Evolutionary conservation across 1,140 invertebrate genomes (phyloP).

Genomic region (Heliconius himera): DNA sequence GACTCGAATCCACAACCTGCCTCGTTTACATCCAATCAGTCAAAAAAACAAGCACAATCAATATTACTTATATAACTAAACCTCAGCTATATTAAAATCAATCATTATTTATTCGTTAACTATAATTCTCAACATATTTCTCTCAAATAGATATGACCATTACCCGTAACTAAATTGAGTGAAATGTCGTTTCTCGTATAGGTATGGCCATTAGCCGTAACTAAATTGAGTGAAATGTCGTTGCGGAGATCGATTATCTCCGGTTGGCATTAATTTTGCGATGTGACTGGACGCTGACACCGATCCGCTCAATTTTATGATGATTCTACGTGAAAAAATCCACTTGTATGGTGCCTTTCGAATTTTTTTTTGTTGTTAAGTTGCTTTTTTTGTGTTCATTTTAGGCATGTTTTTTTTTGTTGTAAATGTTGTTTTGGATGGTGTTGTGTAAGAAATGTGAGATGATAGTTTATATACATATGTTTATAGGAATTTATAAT

Average conservation of each 20-base stretch:
- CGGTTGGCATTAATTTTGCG: constrained; percentile 34
- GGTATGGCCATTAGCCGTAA: not conserved
- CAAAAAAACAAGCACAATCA: not conserved
- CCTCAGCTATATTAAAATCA: not conserved
- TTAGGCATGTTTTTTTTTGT: not conserved
- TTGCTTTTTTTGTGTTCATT: constrained; percentile 1
- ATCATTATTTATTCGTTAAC: not conserved
- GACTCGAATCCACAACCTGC: too few species aligned
- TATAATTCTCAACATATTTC: not conserved
- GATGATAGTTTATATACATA: too few species aligned
- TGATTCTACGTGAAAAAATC: constrained; percentile 21
- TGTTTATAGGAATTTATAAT: too few species aligned
- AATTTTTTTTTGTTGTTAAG: not conserved
- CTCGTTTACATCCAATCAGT: too few species aligned
- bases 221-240: constrained; percentile 39
- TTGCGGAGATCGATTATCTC: constrained; percentile 43
- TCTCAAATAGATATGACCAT: not conserved
- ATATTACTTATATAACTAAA: not conserved
- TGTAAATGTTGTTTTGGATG: not conserved
- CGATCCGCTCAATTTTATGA: constrained; percentile 37
- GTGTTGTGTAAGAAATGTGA: too few species aligned
- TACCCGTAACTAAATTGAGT: constrained; percentile 27
- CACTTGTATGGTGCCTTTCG: not conserved
- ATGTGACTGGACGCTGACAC: constrained; percentile 33
- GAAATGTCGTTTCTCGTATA: constrained; percentile 30